These are phyloP conservation scores for Aculops lycopersici DNA, from an alignment of 1,140 invertebrate genomes.

Conservation along the genomic window DNA sequence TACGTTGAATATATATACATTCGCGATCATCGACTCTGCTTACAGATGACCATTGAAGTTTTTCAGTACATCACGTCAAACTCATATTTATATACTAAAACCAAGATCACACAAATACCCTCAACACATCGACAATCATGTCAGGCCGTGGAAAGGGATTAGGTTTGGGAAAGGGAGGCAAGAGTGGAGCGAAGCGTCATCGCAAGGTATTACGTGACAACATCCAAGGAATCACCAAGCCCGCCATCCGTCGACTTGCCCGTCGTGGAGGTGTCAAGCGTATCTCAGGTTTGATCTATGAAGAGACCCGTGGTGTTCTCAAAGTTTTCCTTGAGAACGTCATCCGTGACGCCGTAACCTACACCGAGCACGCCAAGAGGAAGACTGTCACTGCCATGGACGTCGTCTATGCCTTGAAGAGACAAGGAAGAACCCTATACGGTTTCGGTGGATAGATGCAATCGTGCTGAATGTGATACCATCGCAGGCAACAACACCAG, in stretches of 20 bases:
- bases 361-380: conserved; percentile 43
- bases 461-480: no score
- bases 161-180: conserved; percentile 18
- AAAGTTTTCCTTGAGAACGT: conserved; percentile 49
- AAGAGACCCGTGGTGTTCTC: conserved; percentile 30
- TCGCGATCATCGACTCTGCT: no score
- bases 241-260: conserved; percentile 28
- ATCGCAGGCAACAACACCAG: no score
- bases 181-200: conserved; percentile 17
- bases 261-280: conserved; percentile 38
- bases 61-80: no score
- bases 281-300: conserved; percentile 37
- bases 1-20: no score
- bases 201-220: conserved; percentile 28
- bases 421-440: conserved; percentile 33
- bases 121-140: no score
- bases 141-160: conserved; percentile 18
- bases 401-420: conserved; percentile 47
- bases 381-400: conserved; percentile 58
- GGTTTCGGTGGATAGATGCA: conserved; percentile 23
- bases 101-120: no score
- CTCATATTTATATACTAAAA: no score
- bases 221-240: conserved; percentile 36
- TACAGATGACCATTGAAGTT: neutral
- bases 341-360: conserved; percentile 46